Percentiles rank a stretch among this genome's conserved stretches.
phyloP scores from a whole-genome alignment of 2,888 invertebrate genomes.

The Yponomeuta evonymella region DNA sequence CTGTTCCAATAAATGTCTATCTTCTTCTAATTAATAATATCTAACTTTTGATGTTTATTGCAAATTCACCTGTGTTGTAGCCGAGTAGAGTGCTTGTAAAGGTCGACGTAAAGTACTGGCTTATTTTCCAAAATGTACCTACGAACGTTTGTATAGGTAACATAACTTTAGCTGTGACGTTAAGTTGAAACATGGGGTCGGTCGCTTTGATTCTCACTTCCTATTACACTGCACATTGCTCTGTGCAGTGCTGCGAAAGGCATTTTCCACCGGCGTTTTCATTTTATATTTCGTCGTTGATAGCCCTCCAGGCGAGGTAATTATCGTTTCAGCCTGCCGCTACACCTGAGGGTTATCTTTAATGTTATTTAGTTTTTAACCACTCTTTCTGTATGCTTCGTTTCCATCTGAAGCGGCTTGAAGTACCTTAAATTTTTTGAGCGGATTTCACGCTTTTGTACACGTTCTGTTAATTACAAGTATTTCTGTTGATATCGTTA shows the following conservation, averaged over 20 bases:
- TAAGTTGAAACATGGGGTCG: neutral
- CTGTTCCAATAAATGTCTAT: too few species aligned
- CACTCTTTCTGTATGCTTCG: neutral
- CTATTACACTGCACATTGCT: constrained; percentile 52
- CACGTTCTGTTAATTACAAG: neutral
- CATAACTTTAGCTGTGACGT: neutral
- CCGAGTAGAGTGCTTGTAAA: too few species aligned
- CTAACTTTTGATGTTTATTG: too few species aligned
- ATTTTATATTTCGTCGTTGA: constrained; percentile 33
- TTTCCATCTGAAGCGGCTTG: neutral
- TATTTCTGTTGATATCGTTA: neutral
- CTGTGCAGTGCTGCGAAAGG: constrained; percentile 40
- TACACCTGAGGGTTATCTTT: constrained; percentile 11
- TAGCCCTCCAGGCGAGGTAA: constrained; percentile 13
- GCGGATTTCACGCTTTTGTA: neutral
- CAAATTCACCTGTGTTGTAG: too few species aligned
- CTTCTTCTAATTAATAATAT: too few species aligned
- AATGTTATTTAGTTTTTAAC: constrained; percentile 1
- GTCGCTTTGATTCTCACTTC: constrained; percentile 53
- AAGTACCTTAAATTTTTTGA: neutral
- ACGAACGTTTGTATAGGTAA: neutral
- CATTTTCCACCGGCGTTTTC: constrained; percentile 35
- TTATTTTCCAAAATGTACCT: neutral
- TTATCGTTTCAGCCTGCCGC: constrained; percentile 12
- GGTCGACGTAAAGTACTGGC: too few species aligned